Base-by-base conservation (phyloP, 2,113 vertebrate species). In the Solenodon paradoxus region DNA sequence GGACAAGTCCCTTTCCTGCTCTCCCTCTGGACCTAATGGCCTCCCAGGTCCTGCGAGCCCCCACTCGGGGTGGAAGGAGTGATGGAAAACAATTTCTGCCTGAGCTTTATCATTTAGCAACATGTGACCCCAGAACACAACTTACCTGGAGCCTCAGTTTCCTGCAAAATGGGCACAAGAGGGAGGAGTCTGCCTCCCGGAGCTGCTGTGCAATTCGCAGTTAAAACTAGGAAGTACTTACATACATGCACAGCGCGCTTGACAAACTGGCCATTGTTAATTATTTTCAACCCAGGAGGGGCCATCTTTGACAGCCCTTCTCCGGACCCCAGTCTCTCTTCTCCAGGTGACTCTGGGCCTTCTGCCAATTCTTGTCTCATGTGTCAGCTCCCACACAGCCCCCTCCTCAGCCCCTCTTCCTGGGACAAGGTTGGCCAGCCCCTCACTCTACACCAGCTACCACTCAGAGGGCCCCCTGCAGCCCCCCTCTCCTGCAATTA, bases 401-500 rank as follows among this genome's bases (percentile, higher is more conserved):
- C 93, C 47, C 51, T 19, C 49, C 22, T 2, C 13, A 9, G 30
- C 3, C 28, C 45, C 71, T 3, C n/a, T 79, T 64, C 79, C 19
- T 12, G 51, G 38, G 51, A 77, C 49, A 11, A 74, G 47, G 47
- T 77, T 61, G 49, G 9, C 19, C 17, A 32, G 55, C 40, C 47
- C 90, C 66, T 78, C 80, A 57, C 59, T 77, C 1, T 35, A 26
- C 28, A 47, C 82, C 83, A 2, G 0, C 77, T 74, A 74, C 61
- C 66, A 59, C 38, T 66, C 64, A 5, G 53, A 82, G 78, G 55
- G 55, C 64, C 69, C 57, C 47, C 40, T 78, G 78, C 45, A 59
- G 49, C 35, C 92, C 90, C 87, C 87, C 69, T 95, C 94, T 97
- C 79, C 93, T 95, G 82, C 98, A 97, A 97, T 78, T 96, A 97